Conservation (phyloP, 1,140 invertebrate species). For the Charaxes varanes region DNA sequence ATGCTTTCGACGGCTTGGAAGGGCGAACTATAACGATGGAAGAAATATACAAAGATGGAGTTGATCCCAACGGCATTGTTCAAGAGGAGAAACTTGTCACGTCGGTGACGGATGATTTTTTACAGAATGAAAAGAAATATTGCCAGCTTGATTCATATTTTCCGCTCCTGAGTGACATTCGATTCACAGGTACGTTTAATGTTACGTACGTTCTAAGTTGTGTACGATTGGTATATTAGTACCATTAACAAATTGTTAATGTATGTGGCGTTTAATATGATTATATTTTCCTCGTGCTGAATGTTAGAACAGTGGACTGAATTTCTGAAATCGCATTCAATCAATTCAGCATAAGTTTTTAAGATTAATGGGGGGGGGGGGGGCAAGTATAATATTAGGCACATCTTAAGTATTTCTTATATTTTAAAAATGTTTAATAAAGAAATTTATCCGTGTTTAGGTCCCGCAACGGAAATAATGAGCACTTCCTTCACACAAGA, state of each 20-base stretch:
- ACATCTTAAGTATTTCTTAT: background rate
- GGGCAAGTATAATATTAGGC: too few species aligned
- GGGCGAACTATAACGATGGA: slow-evolving; percentile 1
- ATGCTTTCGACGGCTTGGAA: background rate
- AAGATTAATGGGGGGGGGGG: too few species aligned
- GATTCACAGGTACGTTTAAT: slow-evolving; percentile 70
- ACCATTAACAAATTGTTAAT: too few species aligned
- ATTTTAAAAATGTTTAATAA: slow-evolving; percentile 4
- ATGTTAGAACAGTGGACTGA: too few species aligned
- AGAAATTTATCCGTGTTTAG: slow-evolving; percentile 22
- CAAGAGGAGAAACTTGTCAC: slow-evolving; percentile 33
- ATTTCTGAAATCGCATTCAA: too few species aligned
- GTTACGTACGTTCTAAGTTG: too few species aligned
- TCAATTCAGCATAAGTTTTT: too few species aligned
- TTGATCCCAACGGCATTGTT: slow-evolving; percentile 22
- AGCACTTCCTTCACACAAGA: slow-evolving; percentile 63
- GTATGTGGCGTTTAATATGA: too few species aligned
- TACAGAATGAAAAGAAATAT: slow-evolving; percentile 63
- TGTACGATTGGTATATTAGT: too few species aligned
- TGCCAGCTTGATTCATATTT: slow-evolving; percentile 49
- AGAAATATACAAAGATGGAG: background rate
- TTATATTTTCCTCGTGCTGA: too few species aligned
- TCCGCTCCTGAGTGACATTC: slow-evolving; percentile 61
- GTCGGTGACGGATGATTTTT: slow-evolving; percentile 54
- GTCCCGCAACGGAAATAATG: slow-evolving; percentile 61